Evolutionary conservation across 2,888 invertebrate genomes (phyloP).

Genomic region (Sphaerophoria taeniata): DNA sequence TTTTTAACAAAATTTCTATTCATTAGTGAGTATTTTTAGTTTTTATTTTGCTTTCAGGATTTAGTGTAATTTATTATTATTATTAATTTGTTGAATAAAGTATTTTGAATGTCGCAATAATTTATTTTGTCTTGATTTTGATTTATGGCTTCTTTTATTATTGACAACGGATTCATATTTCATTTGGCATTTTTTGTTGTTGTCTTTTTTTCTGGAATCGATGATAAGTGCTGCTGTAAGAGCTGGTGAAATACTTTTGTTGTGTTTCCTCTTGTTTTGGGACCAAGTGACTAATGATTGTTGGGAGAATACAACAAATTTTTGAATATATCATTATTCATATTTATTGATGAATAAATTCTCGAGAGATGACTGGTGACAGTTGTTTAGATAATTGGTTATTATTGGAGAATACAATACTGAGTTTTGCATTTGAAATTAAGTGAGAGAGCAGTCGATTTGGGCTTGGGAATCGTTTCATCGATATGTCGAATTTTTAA

Average conservation of each 20-base stretch:
- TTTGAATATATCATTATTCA: constrained; percentile 2
- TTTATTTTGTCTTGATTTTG: constrained; percentile 55
- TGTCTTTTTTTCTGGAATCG: not conserved
- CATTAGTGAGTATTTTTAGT: constrained; percentile 1
- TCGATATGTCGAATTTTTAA: too few species aligned
- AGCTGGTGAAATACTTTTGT: not conserved
- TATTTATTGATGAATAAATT: not conserved
- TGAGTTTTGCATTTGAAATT: not conserved
- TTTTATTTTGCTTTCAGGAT: not conserved
- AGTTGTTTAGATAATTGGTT: constrained; percentile 29
- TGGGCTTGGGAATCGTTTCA: too few species aligned
- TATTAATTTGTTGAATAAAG: constrained; percentile 61
- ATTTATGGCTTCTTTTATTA: constrained; percentile 66
- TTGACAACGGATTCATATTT: constrained; percentile 58
- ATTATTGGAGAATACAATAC: constrained; percentile 8
- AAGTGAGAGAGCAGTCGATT: too few species aligned
- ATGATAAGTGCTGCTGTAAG: constrained; percentile 14
- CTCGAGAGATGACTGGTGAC: constrained; percentile 13
- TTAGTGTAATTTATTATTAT: constrained; percentile 23
- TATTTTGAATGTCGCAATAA: constrained; percentile 62
- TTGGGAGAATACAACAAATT: not conserved
- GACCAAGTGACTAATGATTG: constrained; percentile 16
- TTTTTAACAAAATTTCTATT: constrained; percentile 12
- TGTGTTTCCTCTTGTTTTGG: not conserved
- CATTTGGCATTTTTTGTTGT: constrained; percentile 45